Evolutionary conservation across 2,797 vertebrate species (phyloP).

Genomic region (Sebastes steindachneri): DNA sequence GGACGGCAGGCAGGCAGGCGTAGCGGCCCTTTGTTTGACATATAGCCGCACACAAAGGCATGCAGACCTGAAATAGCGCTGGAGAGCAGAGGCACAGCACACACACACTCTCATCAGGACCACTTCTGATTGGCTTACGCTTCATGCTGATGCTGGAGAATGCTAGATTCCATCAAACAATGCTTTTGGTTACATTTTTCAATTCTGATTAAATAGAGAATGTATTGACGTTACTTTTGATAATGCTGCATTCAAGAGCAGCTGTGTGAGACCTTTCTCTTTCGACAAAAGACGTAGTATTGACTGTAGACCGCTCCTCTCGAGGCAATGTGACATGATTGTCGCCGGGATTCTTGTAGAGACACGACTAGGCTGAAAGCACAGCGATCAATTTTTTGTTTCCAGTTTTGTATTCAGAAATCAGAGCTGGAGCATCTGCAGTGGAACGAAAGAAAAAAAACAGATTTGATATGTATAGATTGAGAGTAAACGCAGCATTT

Average conservation of each 20-base stretch:
- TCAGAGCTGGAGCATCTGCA: neutral
- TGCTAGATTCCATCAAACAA: neutral
- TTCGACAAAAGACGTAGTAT: slow-evolving; percentile 42
- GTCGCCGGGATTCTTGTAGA: neutral
- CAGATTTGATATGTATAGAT: neutral
- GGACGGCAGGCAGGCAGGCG: slow-evolving; percentile 35
- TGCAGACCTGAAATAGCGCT: slow-evolving; percentile 49
- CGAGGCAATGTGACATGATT: slow-evolving; percentile 1
- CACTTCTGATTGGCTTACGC: slow-evolving; percentile 70
- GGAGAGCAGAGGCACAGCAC: slow-evolving; percentile 16
- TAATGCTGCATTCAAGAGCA: slow-evolving; percentile 2
- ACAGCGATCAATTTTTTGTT: slow-evolving; percentile 10
- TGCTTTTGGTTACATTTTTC: neutral
- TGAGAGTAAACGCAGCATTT: neutral
- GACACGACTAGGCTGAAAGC: slow-evolving; percentile 20
- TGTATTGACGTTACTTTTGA: neutral
- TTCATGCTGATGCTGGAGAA: slow-evolving; percentile 2
- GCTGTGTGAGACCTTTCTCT: slow-evolving; percentile 26
- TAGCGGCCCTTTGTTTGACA: slow-evolving; percentile 76
- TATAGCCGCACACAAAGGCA: slow-evolving; percentile 74
- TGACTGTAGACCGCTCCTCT: slow-evolving; percentile 14
- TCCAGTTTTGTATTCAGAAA: slow-evolving; percentile 20
- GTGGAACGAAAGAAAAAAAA: neutral
- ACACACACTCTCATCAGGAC: slow-evolving; percentile 60
- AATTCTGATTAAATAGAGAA: neutral